Percentiles rank a stretch among this genome's conserved stretches.
phyloP scores from a whole-genome alignment of 1,140 invertebrate genomes.

The Aphelinus certus region DNA sequence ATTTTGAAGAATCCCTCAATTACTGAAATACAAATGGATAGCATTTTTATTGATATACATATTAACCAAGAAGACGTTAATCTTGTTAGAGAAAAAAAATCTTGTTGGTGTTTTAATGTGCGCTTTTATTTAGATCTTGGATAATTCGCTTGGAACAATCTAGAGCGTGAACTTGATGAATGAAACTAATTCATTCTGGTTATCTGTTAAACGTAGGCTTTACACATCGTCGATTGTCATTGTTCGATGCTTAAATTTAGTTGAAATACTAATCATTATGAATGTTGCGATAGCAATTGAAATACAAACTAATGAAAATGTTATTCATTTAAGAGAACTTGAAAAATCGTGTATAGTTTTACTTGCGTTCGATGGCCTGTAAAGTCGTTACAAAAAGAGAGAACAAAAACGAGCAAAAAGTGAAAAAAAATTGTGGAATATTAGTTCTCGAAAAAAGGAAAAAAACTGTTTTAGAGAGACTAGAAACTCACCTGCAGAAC shows the following conservation, averaged over 20 bases:
- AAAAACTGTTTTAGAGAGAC: conserved; percentile 13
- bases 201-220: background rate
- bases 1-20: too few species aligned
- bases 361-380: background rate
- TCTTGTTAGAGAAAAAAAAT: too few species aligned
- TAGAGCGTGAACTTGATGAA: background rate
- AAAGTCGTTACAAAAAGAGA: background rate
- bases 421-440: background rate
- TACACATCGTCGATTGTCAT: background rate
- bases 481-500: background rate
- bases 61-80: too few species aligned
- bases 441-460: background rate
- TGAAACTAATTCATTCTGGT: conserved; percentile 4
- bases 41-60: too few species aligned
- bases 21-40: too few species aligned
- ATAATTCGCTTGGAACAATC: conserved; percentile 6
- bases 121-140: too few species aligned
- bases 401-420: background rate
- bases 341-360: conserved; percentile 20
- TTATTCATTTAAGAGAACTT: conserved; percentile 21
- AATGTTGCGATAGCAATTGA: conserved; percentile 14
- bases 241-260: conserved; percentile 25
- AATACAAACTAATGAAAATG: background rate
- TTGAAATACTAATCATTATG: conserved; percentile 10
- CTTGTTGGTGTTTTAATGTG: too few species aligned